phyloP scores from a whole-genome alignment of 2,113 vertebrate genomes.

The Syngnathoides biaculeatus region DNA sequence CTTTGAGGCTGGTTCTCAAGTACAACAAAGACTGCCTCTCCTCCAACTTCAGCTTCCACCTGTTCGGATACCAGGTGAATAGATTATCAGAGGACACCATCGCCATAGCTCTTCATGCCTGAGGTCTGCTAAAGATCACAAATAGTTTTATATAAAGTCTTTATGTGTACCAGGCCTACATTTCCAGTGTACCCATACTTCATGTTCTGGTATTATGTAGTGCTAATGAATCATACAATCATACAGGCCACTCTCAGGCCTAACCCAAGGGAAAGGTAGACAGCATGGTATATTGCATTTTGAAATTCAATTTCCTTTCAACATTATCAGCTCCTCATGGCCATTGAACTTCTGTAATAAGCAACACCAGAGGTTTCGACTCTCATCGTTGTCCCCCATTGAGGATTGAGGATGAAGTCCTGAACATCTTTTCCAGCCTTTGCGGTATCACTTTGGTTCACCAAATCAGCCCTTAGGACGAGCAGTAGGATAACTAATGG shows the following conservation, averaged over 20 bases:
- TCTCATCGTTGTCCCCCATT: slow-evolving; percentile 23
- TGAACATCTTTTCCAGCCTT: background rate
- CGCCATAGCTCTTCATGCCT: too few relatives aligned
- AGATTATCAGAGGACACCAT: too few relatives aligned
- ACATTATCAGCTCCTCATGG: slow-evolving; percentile 38
- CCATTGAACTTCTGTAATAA: slow-evolving; percentile 42
- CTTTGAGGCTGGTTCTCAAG: too few relatives aligned
- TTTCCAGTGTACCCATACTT: background rate
- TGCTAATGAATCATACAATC: slow-evolving; percentile 9
- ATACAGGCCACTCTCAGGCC: slow-evolving; percentile 6
- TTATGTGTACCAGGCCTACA: too few relatives aligned
- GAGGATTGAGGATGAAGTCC: slow-evolving; percentile 7
- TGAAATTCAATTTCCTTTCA: slow-evolving; percentile 23
- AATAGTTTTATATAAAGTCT: too few relatives aligned
- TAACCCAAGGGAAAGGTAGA: slow-evolving; percentile 3
- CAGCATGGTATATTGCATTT: slow-evolving; percentile 15
- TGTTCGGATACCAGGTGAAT: too few relatives aligned
- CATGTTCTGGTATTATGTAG: background rate
- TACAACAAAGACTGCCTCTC: too few relatives aligned
- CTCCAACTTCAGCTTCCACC: too few relatives aligned
- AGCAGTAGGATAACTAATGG: background rate
- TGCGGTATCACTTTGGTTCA: background rate
- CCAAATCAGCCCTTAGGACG: background rate
- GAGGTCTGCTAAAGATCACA: too few relatives aligned
- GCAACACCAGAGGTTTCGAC: slow-evolving; percentile 29